phyloP scores from a whole-genome alignment of 2,113 vertebrate species.

The Halcyon senegalensis region DNA sequence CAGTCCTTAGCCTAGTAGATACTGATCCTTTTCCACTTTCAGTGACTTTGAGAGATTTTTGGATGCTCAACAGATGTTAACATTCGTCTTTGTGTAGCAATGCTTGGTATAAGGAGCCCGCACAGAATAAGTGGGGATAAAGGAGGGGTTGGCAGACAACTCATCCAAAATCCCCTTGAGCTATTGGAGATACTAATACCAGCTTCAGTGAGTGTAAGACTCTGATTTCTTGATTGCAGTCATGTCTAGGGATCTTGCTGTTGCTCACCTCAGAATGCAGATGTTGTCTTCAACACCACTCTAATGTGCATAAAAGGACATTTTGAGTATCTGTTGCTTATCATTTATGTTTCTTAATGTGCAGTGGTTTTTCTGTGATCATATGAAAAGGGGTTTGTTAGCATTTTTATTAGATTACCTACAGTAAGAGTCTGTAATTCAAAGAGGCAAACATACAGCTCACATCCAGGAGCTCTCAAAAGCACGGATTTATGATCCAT shows the following conservation, averaged over 20 bases:
- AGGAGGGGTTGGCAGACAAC: not conserved
- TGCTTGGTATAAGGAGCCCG: not conserved
- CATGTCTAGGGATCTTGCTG: not conserved
- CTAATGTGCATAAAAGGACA: not conserved
- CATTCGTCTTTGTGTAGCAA: not conserved
- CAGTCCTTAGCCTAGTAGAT: not conserved
- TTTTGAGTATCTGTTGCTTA: not conserved
- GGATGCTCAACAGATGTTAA: not conserved
- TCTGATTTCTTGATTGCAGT: not conserved
- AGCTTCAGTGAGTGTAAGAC: not conserved
- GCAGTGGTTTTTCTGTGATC: not conserved
- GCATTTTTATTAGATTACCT: conserved; percentile 39
- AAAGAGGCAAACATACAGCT: not conserved
- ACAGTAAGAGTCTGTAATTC: not conserved
- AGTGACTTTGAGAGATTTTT: not conserved
- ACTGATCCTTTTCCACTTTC: not conserved
- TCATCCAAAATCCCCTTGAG: not conserved
- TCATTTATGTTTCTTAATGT: not conserved
- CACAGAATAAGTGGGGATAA: not conserved
- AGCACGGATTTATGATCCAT: not conserved
- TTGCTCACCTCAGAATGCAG: not conserved
- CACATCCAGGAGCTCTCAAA: not conserved
- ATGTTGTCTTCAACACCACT: not conserved
- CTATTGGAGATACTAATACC: not conserved
- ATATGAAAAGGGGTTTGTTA: not conserved